A percentile compares a stretch with the other conserved stretches of the same genome.
Evolutionary conservation across 2,797 vertebrate species (phyloP).

Genomic region (Epinephelus malabaricus): DNA sequence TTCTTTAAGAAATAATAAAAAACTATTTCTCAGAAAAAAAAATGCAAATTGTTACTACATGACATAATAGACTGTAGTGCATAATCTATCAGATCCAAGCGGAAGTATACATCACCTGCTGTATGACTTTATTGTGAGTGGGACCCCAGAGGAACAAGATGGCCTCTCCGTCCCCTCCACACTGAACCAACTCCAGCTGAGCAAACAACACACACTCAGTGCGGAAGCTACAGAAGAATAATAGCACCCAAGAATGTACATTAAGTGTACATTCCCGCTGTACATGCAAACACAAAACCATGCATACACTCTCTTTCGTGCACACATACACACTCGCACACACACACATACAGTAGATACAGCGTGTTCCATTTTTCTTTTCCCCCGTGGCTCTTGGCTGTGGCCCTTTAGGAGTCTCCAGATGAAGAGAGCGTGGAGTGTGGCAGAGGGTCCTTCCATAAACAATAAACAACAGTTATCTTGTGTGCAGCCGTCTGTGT

Average conservation of each 20-base stretch:
- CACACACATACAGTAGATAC: slow-evolving; percentile 56
- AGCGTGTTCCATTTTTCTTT: slow-evolving; percentile 48
- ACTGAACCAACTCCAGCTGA: slow-evolving; percentile 63
- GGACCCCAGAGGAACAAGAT: slow-evolving; percentile 31
- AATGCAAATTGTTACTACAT: neutral
- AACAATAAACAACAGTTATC: slow-evolving; percentile 85
- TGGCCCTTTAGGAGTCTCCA: slow-evolving; percentile 65
- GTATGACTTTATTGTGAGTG: slow-evolving; percentile 34
- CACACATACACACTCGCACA: slow-evolving; percentile 8
- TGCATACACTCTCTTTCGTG: neutral
- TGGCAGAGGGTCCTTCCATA: slow-evolving; percentile 79
- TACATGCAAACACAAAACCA: slow-evolving; percentile 16
- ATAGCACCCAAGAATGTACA: slow-evolving; percentile 23
- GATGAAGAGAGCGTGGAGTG: slow-evolving; percentile 77
- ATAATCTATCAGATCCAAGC: neutral
- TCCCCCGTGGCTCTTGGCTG: slow-evolving; percentile 61
- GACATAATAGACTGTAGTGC: neutral
- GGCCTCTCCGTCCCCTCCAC: slow-evolving; percentile 24
- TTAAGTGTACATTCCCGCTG: slow-evolving; percentile 7
- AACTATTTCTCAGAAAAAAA: too few species aligned
- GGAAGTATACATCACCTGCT: slow-evolving; percentile 12
- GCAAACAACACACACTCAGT: slow-evolving; percentile 47
- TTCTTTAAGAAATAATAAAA: too few species aligned
- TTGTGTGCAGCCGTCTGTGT: slow-evolving; percentile 82
- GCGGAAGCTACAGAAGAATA: slow-evolving; percentile 46